These are phyloP conservation scores for Sciurus vulgaris DNA, from an alignment of 2,797 vertebrate genomes.

Conservation along the genomic window DNA sequence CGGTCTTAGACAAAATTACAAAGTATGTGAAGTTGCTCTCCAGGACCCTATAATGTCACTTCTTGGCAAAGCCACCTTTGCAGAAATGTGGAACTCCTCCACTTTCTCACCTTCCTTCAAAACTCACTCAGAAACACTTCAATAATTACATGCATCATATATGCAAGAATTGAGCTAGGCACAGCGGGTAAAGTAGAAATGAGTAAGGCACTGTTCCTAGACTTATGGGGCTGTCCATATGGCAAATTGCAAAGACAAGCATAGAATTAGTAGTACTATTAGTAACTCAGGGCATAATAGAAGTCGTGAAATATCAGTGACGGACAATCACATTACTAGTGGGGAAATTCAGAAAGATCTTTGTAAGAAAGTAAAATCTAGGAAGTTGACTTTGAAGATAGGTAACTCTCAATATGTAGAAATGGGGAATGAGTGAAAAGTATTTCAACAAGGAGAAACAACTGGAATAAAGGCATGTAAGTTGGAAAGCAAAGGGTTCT, in stretches of 20 bases:
- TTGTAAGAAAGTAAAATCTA: slow-evolving; percentile 2
- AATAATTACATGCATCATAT: slow-evolving; percentile 11
- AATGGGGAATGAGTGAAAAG: neutral
- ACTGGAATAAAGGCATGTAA: neutral
- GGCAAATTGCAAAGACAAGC: neutral
- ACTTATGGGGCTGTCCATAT: neutral
- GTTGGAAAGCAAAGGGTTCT: neutral
- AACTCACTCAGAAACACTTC: slow-evolving; percentile 11
- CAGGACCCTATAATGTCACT: neutral
- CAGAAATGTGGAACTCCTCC: neutral
- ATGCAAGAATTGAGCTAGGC: neutral
- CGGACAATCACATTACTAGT: neutral
- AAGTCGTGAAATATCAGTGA: neutral
- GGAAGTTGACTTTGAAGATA: slow-evolving; percentile 31
- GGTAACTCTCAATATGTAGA: neutral
- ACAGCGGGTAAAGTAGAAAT: neutral
- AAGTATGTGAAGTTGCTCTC: neutral
- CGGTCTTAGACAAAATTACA: neutral
- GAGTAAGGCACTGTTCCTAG: slow-evolving; percentile 28
- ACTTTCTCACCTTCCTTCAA: slow-evolving; percentile 12
- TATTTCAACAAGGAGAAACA: neutral
- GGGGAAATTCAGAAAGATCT: neutral
- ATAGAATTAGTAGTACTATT: neutral
- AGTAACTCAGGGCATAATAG: neutral
- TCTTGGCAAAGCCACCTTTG: slow-evolving; percentile 21